Conservation (phyloP, 1,140 invertebrate genomes). For the Hestina assimilis region DNA sequence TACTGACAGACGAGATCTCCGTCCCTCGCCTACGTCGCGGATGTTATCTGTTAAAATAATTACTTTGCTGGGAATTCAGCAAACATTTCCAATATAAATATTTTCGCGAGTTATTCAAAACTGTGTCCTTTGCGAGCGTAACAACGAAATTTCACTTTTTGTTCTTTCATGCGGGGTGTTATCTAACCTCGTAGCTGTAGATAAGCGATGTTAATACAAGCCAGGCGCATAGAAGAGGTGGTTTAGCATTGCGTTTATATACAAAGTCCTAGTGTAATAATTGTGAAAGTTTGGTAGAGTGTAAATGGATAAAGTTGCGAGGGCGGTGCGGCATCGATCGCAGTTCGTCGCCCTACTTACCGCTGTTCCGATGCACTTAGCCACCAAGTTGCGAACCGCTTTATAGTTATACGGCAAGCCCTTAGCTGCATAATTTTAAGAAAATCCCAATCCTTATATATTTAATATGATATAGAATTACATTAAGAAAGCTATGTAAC, state of each 20-base stretch:
- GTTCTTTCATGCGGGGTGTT: background rate
- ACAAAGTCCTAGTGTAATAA: conserved; percentile 46
- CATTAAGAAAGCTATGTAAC: no score
- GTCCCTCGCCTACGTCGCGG: conserved; percentile 27
- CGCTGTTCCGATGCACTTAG: conserved; percentile 63
- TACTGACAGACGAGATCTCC: conserved; percentile 31
- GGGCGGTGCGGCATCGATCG: conserved; percentile 67
- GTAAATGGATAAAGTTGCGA: conserved; percentile 71
- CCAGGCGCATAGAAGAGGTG: conserved; percentile 1
- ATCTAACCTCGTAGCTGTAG: background rate
- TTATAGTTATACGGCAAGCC: conserved; percentile 19
- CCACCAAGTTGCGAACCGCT: conserved; percentile 44
- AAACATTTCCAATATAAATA: conserved; percentile 17
- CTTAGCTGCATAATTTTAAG: conserved; percentile 13
- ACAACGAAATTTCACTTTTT: background rate
- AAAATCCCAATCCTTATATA: background rate
- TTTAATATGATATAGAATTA: background rate
- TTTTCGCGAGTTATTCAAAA: conserved; percentile 17
- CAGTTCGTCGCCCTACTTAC: conserved; percentile 75
- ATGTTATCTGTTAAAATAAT: conserved; percentile 52
- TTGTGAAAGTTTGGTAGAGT: conserved; percentile 67
- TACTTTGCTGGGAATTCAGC: conserved; percentile 40
- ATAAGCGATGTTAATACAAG: conserved; percentile 1
- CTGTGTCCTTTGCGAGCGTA: conserved; percentile 5
- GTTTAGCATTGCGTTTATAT: conserved; percentile 23